These are phyloP conservation scores for Periophthalmus modestus DNA, from an alignment of 2,113 vertebrate genomes.

Conservation along the genomic window DNA sequence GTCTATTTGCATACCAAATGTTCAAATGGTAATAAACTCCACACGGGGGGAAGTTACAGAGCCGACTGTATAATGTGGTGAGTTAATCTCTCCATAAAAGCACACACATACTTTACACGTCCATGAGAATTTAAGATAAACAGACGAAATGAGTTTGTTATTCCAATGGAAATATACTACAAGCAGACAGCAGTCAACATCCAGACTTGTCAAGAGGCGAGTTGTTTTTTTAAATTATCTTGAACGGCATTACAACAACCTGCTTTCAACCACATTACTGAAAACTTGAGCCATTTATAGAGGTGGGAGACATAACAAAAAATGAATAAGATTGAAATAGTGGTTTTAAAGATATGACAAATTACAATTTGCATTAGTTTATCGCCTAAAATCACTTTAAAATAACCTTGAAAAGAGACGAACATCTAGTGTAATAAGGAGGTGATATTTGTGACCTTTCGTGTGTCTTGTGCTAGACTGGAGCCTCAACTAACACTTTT, in stretches of 20 bases:
- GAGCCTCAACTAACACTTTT: too few species aligned
- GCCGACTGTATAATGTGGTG: not conserved
- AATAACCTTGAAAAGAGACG: too few species aligned
- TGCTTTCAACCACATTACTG: not conserved
- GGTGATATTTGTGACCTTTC: too few species aligned
- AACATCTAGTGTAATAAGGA: too few species aligned
- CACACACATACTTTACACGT: not conserved
- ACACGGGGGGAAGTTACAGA: not conserved
- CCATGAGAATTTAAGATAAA: not conserved
- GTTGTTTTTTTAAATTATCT: not conserved
- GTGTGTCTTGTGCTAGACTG: too few species aligned
- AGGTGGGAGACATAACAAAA: too few species aligned
- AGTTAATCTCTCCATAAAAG: not conserved
- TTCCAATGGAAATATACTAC: not conserved
- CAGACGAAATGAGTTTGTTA: not conserved
- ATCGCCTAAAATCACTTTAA: too few species aligned
- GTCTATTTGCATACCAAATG: slow-evolving; percentile 9
- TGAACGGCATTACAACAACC: not conserved
- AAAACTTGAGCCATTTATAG: too few species aligned
- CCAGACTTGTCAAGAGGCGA: not conserved
- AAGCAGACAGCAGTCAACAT: not conserved
- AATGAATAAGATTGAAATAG: too few species aligned
- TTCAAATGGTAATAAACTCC: not conserved
- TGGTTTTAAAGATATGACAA: too few species aligned
- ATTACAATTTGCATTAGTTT: too few species aligned